These are phyloP conservation scores for Okamejei kenojei DNA, from an alignment of 2,797 vertebrate genomes.

Conservation along the genomic window DNA sequence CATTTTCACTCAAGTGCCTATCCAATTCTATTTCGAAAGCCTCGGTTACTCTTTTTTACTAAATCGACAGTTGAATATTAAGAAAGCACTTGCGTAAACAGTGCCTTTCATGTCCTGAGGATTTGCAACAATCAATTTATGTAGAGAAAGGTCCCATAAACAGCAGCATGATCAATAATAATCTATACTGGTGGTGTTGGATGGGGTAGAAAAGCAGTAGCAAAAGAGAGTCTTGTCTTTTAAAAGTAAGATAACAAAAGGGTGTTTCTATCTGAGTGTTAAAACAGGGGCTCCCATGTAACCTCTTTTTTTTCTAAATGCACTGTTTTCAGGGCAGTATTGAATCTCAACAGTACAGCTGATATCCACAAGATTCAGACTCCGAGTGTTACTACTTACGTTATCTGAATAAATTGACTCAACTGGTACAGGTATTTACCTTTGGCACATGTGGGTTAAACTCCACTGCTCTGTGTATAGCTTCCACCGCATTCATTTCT, in stretches of 20 bases:
- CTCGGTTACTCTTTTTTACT: too few relatives aligned
- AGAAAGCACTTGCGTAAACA: not conserved
- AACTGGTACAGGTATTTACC: constrained; percentile 56
- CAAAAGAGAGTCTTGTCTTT: not conserved
- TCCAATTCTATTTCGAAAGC: too few relatives aligned
- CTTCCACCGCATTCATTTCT: constrained; percentile 97
- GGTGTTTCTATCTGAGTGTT: not conserved
- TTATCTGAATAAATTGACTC: not conserved
- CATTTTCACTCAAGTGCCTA: too few relatives aligned
- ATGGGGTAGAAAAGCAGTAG: not conserved
- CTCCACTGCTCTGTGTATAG: constrained; percentile 98
- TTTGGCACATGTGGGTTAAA: constrained; percentile 99
- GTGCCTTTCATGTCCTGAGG: not conserved
- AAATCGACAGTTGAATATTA: not conserved
- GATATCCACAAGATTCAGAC: not conserved
- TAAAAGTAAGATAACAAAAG: too few relatives aligned
- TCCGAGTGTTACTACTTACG: not conserved
- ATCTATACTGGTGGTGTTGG: not conserved
- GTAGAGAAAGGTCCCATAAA: not conserved
- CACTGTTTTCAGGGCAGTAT: not conserved
- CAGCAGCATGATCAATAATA: not conserved
- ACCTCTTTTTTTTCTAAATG: not conserved
- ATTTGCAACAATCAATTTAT: not conserved
- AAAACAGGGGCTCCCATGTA: not conserved
- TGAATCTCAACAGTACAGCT: not conserved